Evolutionary conservation across 2,888 invertebrate species (phyloP), one percentile per base, ranked within the genome.

Genomic region (Lycophotia porphyrea): DNA sequence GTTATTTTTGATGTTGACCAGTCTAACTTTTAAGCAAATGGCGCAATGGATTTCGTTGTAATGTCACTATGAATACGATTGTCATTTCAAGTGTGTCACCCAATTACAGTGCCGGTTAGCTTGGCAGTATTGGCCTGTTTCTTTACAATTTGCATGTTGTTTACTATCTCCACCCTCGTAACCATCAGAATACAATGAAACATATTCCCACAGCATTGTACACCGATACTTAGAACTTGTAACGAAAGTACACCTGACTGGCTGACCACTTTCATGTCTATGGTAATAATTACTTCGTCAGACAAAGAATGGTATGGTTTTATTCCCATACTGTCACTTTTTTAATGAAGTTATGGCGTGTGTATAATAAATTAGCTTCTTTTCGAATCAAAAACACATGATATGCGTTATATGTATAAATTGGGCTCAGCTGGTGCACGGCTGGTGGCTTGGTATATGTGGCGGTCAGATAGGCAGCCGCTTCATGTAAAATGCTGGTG

Each of bases 221-320:
- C 2, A 39, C 36, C 5, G 15, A 44, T 68, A 67, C 49, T n/a
- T 24, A 61, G 34, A 61, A 52, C n/a, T 34, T 58, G 49, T 73
- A 77, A 73, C 0, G 77, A 72, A 80, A 77, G 63, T 55, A 24
- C 36, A 72, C 31, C 31, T 31, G 71, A n/a, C 61, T 44, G 13
- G 44, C 44, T 77, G 77, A 77, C 77, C 77, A 64, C 73, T 77
- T 80, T 77, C 80, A 63, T 47, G 21, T 47, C 52, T n/a, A n/a
- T n/a, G 8, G n/a, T 31, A 44, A 15, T 80, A 52, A 69, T 69
- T 69, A 72, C 5, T 39, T 36, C 58, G 44, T 34, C 4, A 27
- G 11, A 69, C 58, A 60, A 71, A 21, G 72, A 52, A 36, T n/a
- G 21, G 36, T 44, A 13, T 36, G 21, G 61, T 71, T 68, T 67